Evolutionary conservation across 2,113 vertebrate genomes (phyloP), one percentile per base, ranked within the genome.

Genomic region (Strix uralensis): DNA sequence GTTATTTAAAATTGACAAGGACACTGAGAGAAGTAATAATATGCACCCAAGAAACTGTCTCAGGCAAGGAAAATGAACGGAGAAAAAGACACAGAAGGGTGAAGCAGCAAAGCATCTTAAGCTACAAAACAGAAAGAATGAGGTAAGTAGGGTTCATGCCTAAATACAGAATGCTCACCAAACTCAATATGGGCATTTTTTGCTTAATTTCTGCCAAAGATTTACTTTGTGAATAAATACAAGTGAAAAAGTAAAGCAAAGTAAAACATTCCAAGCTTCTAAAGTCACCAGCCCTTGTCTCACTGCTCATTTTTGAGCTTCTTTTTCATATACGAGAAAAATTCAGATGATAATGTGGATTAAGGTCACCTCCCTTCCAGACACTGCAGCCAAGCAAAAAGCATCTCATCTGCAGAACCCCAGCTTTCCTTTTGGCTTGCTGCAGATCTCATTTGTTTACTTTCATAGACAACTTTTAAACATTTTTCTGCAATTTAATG

Each of bases 1-100:
- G 32, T 81, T 59, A 92, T 90, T 91, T 77, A 90, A 86, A 96
- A 88, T 23, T 77, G 66, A 73, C 70, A 90, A 61, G 38, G 32
- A 80, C 13, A 86, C 26, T 20, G 22, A 80, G 13, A 22, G 5
- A 82, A 85, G n/a, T 91, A 94, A 86, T 62, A 57, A 75, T 49
- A 90, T 15, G 15, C 32, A 93, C 26, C 14, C 71, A 84, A 82
- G 49, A 75, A 89, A 72, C 20, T 38, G 10, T 88, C 51, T 72
- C 57, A 96, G 44, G 36, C 27, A 85, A 72, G 17, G 46, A 54
- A 94, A 92, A 92, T 11, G 21, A 74, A 70, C 54, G 36, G 55
- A 91, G 47, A 90, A 89, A 89, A 79, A 87, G 71, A 61, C 38
- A 72, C 5, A 79, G 29, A 93, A 73, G 11, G 52, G 70, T 90